Percentiles rank a stretch among this genome's conserved stretches.
Conservation (phyloP, 2,113 vertebrate genomes). For the Callipepla californica region DNA sequence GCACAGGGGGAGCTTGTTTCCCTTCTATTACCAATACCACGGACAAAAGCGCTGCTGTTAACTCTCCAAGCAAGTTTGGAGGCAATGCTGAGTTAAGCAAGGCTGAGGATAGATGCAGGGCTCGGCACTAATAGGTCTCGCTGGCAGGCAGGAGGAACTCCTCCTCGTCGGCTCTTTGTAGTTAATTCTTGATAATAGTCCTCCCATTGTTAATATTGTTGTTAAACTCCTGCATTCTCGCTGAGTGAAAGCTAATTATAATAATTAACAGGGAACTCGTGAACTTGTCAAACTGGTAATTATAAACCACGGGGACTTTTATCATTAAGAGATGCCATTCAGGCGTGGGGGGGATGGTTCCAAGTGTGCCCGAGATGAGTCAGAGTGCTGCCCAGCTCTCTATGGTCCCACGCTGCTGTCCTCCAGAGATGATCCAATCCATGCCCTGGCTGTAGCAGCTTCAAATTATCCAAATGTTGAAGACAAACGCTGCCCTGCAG, state of each 20-base stretch:
- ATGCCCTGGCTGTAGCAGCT: fast-evolving
- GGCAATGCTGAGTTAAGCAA: not conserved
- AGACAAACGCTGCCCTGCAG: not conserved
- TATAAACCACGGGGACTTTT: constrained; percentile 79
- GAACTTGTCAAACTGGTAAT: constrained; percentile 87
- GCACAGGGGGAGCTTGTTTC: fast-evolving
- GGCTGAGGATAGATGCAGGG: not conserved
- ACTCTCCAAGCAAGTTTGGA: not conserved
- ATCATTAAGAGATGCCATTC: constrained; percentile 74
- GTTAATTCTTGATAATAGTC: constrained; percentile 58
- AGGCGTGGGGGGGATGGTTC: not conserved
- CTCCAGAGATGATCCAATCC: fast-evolving
- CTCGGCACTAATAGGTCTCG: not conserved
- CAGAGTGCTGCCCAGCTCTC: not conserved
- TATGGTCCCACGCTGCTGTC: fast-evolving
- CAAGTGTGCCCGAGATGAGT: not conserved
- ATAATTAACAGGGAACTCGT: constrained; percentile 86
- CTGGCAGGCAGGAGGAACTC: constrained; percentile 49
- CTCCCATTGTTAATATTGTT: constrained; percentile 79
- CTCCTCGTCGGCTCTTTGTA: constrained; percentile 2
- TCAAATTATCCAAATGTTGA: not conserved
- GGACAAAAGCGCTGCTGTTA: not conserved
- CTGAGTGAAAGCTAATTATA: constrained; percentile 83
- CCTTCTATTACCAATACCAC: fast-evolving
- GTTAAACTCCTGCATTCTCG: constrained; percentile 76